Evolutionary conservation across 2,888 invertebrate species (phyloP).

Genomic region (Cheilosia variabilis): DNA sequence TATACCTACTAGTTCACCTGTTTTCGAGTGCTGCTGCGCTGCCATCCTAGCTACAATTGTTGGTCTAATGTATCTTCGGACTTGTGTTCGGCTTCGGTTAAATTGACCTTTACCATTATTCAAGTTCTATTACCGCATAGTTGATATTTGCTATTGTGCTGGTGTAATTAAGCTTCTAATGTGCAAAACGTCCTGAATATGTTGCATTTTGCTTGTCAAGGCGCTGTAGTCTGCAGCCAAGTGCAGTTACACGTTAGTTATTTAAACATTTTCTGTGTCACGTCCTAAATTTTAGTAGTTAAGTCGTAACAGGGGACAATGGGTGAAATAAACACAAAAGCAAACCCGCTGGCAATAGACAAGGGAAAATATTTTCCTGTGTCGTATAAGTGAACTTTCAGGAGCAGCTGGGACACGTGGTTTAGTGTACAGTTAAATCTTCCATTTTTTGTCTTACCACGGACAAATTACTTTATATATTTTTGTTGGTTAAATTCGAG

Average conservation of each 20-base stretch:
- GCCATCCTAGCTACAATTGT: slow-evolving; percentile 28
- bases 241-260: not conserved
- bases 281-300: slow-evolving; percentile 26
- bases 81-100: slow-evolving; percentile 32
- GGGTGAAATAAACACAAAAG: not conserved
- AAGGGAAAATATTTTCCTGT: not conserved
- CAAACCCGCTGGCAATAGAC: not conserved
- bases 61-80: slow-evolving; percentile 46
- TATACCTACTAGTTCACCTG: slow-evolving; percentile 8
- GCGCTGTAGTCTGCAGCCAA: slow-evolving; percentile 24
- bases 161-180: slow-evolving; percentile 40
- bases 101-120: slow-evolving; percentile 69
- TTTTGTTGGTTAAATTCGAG: too few species aligned
- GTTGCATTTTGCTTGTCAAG: slow-evolving; percentile 33
- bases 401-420: not conserved
- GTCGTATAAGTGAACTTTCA: not conserved
- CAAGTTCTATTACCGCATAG: slow-evolving; percentile 41
- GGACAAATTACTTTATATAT: too few species aligned
- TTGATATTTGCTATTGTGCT: slow-evolving; percentile 29
- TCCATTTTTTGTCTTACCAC: too few species aligned
- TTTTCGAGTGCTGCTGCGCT: not conserved
- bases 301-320: not conserved
- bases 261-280: slow-evolving; percentile 34
- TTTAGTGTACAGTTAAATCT: not conserved
- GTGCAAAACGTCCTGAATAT: slow-evolving; percentile 38